Conservation (phyloP, 2,888 invertebrate species). For the Euclidia mi region DNA sequence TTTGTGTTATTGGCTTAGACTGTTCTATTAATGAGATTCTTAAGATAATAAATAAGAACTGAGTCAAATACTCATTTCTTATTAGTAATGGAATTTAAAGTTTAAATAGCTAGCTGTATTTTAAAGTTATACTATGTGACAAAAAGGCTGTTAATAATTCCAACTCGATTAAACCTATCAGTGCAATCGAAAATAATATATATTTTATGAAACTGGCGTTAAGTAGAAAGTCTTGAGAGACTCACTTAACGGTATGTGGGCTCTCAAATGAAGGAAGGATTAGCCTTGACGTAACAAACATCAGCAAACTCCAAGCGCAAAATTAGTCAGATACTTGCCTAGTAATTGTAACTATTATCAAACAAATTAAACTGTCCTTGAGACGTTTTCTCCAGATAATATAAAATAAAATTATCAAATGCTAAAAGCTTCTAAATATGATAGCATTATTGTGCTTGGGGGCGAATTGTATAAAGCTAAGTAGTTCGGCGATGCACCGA, state of each 20-base stretch:
- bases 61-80: too few species aligned
- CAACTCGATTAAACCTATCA: too few species aligned
- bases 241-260: not conserved
- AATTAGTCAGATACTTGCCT: not conserved
- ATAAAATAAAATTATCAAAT: constrained; percentile 1
- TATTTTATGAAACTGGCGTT: not conserved
- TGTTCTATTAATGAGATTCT: too few species aligned
- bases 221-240: not conserved
- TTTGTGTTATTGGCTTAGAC: too few species aligned
- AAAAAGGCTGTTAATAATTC: too few species aligned
- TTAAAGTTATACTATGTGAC: too few species aligned
- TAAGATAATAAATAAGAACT: too few species aligned
- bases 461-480: constrained; percentile 23
- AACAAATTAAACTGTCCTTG: not conserved
- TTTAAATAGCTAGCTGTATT: too few species aligned
- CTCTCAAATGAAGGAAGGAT: not conserved
- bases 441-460: constrained; percentile 13
- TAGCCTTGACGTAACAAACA: not conserved
- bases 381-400: not conserved
- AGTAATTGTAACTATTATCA: not conserved
- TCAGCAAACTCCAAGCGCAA: not conserved
- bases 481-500: too few species aligned
- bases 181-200: not conserved
- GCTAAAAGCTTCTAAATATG: not conserved
- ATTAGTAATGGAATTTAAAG: too few species aligned